Evolutionary conservation across 2,113 vertebrate species (phyloP).

Genomic region (Herpetotheres cachinnans): DNA sequence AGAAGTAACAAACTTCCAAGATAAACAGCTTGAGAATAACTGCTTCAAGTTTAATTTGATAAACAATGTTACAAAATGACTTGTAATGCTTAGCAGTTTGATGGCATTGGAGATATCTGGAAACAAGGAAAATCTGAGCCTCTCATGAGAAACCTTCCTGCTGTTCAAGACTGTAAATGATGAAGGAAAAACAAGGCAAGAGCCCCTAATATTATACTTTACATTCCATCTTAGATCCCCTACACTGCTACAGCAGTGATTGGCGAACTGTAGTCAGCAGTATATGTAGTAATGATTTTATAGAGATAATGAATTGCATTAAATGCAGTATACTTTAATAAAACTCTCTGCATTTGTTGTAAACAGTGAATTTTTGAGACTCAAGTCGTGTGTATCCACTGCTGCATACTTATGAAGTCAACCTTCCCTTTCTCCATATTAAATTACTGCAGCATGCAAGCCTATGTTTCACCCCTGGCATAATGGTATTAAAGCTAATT

Average conservation of each 20-base stretch:
- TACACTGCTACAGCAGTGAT: background rate
- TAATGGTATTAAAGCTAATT: background rate
- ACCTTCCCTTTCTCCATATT: background rate
- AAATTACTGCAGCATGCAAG: background rate
- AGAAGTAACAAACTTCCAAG: conserved; percentile 49
- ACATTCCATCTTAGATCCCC: background rate
- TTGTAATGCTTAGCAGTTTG: conserved; percentile 13
- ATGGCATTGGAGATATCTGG: conserved; percentile 2
- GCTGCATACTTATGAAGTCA: background rate
- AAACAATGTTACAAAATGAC: conserved; percentile 29
- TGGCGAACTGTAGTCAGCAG: background rate
- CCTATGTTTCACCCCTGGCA: background rate
- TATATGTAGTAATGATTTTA: background rate
- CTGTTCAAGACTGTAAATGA: background rate
- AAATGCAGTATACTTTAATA: background rate
- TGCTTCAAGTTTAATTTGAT: conserved; percentile 31
- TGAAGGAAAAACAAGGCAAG: background rate
- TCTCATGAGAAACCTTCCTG: conserved; percentile 3
- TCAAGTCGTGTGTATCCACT: background rate
- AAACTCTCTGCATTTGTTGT: background rate
- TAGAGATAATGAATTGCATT: background rate
- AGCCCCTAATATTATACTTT: background rate
- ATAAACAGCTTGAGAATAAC: conserved; percentile 41
- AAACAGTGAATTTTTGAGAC: background rate
- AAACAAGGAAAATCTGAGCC: background rate